Base-by-base conservation (phyloP, 2,113 vertebrate species). In the Plestiodon gilberti region DNA sequence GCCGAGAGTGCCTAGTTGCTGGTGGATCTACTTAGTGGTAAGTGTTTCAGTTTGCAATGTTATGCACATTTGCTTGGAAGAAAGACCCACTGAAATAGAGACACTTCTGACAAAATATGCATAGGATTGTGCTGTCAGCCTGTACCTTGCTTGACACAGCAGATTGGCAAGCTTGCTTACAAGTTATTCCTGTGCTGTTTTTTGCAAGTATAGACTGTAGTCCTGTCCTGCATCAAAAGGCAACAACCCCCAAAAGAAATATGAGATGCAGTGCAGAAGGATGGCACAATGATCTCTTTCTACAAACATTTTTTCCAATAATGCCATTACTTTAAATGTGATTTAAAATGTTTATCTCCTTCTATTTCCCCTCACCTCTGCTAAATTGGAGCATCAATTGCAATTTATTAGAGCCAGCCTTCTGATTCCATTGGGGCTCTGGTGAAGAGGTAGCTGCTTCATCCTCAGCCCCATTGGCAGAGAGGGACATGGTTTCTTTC, bases 381-480 rank as follows among this genome's bases (percentile, higher is more conserved):
- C 8, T 79, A 18, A 52, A 13, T 38, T 78, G 5, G 35, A 8
- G n/a, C 33, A 13, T 80, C 10, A 14, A 33, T 15, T 43, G 71
- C 57, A 48, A 11, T 14, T n/a, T 38, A 83, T 43, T 18, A 22
- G 82, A 89, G n/a, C 55, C 62, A 76, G 59, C 77, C 30, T 61
- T 85, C 40, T 28, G 70, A 23, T 48, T 86, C 85, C 11, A n/a
- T 22, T 71, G 55, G 30, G 20, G 10, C 43, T 52, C 1, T 28
- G 35, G 18, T 17, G 64, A 78, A 81, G 33, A 70, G 6, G 52
- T 82, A 20, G 7, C 77, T 6, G 17, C 5, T 48, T 90, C 2
- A 81, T 33, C 35, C 18, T 75, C 55, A 65, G 38, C 40, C n/a
- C 52, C 10, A 35, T 20, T 6, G 0, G 0, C 28, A 62, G 57